Conservation (phyloP, 2,797 vertebrate genomes). For the Thamnophis elegans region DNA sequence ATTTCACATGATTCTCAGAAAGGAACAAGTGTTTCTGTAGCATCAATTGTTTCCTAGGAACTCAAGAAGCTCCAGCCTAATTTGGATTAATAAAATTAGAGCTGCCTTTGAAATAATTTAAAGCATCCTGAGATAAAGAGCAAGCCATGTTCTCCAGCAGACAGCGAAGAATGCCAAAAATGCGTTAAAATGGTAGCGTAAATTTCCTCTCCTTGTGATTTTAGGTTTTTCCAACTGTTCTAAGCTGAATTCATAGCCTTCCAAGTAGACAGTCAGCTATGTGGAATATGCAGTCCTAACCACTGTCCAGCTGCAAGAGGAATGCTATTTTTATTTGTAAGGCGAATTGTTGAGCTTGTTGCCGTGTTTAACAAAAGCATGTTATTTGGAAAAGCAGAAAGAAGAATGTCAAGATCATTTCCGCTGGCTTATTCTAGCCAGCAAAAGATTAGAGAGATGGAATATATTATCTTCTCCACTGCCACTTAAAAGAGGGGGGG, state of each 20-base stretch:
- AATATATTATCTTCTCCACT: not conserved
- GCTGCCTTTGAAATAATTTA: conserved; percentile 3
- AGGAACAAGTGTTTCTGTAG: not conserved
- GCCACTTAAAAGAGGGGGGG: not conserved
- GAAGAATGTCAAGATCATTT: conserved; percentile 1
- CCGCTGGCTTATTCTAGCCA: not conserved
- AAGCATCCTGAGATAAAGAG: not conserved
- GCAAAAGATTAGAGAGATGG: not conserved
- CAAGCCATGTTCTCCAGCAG: not conserved
- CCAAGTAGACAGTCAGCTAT: not conserved
- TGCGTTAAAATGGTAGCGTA: not conserved
- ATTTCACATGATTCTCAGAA: not conserved
- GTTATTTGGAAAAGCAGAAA: not conserved
- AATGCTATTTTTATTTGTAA: conserved; percentile 19
- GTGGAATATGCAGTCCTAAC: conserved; percentile 2
- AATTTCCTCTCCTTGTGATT: conserved; percentile 2
- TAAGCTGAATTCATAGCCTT: not conserved
- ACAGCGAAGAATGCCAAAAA: not conserved
- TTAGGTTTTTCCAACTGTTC: conserved; percentile 8
- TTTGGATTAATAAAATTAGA: conserved; percentile 17
- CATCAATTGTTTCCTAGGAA: not conserved
- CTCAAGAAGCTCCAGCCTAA: not conserved
- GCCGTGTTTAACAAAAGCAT: not conserved
- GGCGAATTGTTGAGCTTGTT: not conserved
- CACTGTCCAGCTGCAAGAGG: conserved; percentile 17